phyloP scores from a whole-genome alignment of 2,113 vertebrate genomes.

The Brevimyrus niger region DNA sequence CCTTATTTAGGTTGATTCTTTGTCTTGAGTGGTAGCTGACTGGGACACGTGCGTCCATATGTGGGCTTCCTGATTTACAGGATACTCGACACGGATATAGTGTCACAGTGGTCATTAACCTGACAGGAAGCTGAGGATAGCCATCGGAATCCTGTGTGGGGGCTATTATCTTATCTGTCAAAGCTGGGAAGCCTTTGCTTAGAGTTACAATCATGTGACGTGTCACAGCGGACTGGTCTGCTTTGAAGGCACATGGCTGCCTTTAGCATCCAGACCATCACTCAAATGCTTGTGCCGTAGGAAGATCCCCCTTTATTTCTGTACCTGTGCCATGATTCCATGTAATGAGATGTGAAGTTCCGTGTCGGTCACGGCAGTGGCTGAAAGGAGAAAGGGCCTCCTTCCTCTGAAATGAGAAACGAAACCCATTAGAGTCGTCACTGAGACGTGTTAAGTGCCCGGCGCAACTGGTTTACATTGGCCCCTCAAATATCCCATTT shows the following conservation, averaged over 20 bases:
- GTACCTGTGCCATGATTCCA: not conserved
- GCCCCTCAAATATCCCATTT: slow-evolving; percentile 9
- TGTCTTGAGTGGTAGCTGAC: not conserved
- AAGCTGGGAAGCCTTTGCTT: not conserved
- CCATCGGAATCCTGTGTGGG: not conserved
- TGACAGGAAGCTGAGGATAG: not conserved
- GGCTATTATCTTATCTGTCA: not conserved
- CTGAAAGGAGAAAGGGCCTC: not conserved
- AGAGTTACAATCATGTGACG: not conserved
- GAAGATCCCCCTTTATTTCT: not conserved
- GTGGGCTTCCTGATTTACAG: not conserved
- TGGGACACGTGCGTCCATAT: not conserved
- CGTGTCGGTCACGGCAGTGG: not conserved
- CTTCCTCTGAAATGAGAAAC: not conserved
- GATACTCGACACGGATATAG: not conserved
- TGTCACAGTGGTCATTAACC: not conserved
- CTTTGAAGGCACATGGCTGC: not conserved
- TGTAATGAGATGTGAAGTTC: not conserved
- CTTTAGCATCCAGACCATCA: not conserved
- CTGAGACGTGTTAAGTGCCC: slow-evolving; percentile 4
- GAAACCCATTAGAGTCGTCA: slow-evolving; percentile 5
- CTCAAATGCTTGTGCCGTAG: not conserved
- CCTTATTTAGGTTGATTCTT: not conserved
- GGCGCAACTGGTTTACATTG: not conserved
- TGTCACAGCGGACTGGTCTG: not conserved